Base-by-base conservation (phyloP, 2,113 vertebrate species). In the Nymphicus hollandicus region DNA sequence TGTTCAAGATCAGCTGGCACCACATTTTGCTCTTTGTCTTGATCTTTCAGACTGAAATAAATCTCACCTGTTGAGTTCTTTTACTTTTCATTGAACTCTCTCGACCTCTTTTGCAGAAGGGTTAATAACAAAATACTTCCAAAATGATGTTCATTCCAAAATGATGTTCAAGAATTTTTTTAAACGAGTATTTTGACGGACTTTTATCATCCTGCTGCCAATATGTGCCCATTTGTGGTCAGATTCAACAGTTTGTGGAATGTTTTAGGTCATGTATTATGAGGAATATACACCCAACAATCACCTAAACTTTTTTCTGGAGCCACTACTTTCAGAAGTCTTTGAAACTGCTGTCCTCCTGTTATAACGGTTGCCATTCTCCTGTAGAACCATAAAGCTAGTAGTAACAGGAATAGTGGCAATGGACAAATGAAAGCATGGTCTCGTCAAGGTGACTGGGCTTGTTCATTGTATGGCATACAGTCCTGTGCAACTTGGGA, bases 391-490 rank as follows among this genome's bases (percentile, higher is more conserved):
- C 27, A 8, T 2, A 35, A 56, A 41, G 33, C 56, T 53, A 15
- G 4, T 2, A 6, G 9, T n/a, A 47, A 23, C 44, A 60, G 35
- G 43, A 19, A 10, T 44, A 65, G 4, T 61, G 61, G 4, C 10
- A 37, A 22, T 20, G 37, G n/a, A 18, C 10, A 63, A 66, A 31
- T 15, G 20, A 9, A 33, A 60, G 41, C 14, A 2, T 24, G 52
- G 24, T 15, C 19, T 56, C 49, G 61, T 82, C 13, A 33, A n/a
- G 41, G 1, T 43, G 52, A 11, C 43, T 7, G 10, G 29, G 71
- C 11, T 50, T 37, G 18, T 64, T 74, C 0, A 0, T 46, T 78
- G 15, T 83, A 16, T 15, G 11, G 33, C 0, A 0, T 29, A 5
- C 41, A 55, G 27, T 83, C 29, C 68, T 44, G 5, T 31, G 56